These are phyloP conservation scores for Pycnomerus fuliginosus DNA, from an alignment of 2,888 invertebrate species.

Conservation along the genomic window DNA sequence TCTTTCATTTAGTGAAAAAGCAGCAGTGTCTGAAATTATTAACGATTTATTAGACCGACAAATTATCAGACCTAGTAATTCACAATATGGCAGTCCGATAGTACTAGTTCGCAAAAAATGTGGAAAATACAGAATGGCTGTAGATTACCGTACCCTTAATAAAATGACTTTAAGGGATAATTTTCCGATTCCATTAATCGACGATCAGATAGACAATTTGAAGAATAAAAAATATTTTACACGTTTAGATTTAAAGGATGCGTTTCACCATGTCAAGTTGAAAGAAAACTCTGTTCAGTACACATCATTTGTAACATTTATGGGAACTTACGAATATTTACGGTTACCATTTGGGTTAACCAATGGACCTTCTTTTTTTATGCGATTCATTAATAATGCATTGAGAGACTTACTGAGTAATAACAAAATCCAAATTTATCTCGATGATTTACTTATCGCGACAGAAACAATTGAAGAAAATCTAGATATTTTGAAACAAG, in stretches of 20 bases:
- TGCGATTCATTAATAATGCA: not conserved
- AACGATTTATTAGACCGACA: not conserved
- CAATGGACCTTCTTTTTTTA: not conserved
- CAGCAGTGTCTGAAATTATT: slow-evolving; percentile 3
- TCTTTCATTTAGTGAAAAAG: not conserved
- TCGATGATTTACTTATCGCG: slow-evolving; percentile 10
- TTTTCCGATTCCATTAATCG: slow-evolving; percentile 7
- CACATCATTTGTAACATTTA: slow-evolving; percentile 10
- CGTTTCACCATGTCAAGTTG: slow-evolving; percentile 6
- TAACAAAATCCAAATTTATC: slow-evolving; percentile 5
- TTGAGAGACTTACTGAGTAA: not conserved
- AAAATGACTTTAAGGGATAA: slow-evolving; percentile 4
- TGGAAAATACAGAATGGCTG: slow-evolving; percentile 2
- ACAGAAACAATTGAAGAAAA: not conserved
- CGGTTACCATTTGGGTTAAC: slow-evolving; percentile 7
- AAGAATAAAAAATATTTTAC: slow-evolving; percentile 7
- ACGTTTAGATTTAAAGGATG: slow-evolving; percentile 5
- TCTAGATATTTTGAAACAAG: slow-evolving; percentile 1
- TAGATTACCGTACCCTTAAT: slow-evolving; percentile 4
- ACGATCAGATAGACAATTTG: slow-evolving; percentile 7
- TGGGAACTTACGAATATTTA: slow-evolving; percentile 6
- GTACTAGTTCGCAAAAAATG: slow-evolving; percentile 12
- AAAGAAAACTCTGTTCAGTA: slow-evolving; percentile 2
- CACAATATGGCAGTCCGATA: slow-evolving; percentile 7
- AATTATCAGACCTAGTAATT: slow-evolving; percentile 6